Evolutionary conservation across 2,797 vertebrate genomes (phyloP).

Genomic region (Holocentrus rufus): DNA sequence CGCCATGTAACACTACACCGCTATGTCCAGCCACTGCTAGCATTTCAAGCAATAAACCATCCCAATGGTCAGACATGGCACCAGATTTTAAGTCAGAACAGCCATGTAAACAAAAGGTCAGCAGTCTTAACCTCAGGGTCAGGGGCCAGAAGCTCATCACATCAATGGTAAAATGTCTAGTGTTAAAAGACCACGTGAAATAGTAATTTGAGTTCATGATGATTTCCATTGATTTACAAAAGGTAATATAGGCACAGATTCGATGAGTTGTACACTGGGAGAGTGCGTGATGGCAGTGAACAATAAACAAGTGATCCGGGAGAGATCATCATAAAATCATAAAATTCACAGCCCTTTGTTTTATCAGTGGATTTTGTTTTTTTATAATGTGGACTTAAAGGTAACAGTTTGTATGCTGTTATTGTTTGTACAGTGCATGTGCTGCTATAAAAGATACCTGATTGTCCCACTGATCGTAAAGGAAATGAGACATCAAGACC

Average conservation of each 20-base stretch:
- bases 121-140: slow-evolving; percentile 21
- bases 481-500: too few relatives aligned
- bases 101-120: slow-evolving; percentile 22
- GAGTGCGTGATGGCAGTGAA: neutral
- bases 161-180: neutral
- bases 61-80: slow-evolving; percentile 29
- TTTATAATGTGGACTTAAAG: too few relatives aligned
- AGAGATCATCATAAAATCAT: neutral
- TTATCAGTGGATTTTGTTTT: too few relatives aligned
- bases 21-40: slow-evolving; percentile 35
- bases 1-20: slow-evolving; percentile 65
- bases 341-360: too few relatives aligned
- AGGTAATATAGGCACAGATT: neutral
- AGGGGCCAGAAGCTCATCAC: neutral
- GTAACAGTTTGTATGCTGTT: too few relatives aligned
- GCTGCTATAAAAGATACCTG: too few relatives aligned
- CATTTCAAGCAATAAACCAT: slow-evolving; percentile 43
- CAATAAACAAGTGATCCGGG: neutral
- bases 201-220: neutral
- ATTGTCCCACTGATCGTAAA: too few relatives aligned
- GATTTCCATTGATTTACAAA: neutral
- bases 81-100: slow-evolving; percentile 26
- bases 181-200: neutral
- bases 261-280: neutral
- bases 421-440: too few relatives aligned